These are phyloP conservation scores for Capitella teleta DNA, from an alignment of 1,140 invertebrate species.

Conservation along the genomic window DNA sequence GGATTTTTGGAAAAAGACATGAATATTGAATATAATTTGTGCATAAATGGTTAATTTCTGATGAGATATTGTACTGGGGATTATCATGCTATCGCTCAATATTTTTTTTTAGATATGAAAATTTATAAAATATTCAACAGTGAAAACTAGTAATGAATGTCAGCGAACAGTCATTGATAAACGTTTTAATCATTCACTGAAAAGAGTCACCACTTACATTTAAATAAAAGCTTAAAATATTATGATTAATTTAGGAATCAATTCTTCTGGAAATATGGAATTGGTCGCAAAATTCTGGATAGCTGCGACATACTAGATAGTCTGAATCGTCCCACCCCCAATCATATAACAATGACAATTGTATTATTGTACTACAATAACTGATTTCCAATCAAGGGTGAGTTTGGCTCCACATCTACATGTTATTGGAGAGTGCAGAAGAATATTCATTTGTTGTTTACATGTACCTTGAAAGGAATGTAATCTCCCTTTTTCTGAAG, in stretches of 20 bases:
- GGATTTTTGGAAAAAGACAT: not conserved
- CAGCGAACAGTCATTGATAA: not conserved
- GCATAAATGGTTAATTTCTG: not conserved
- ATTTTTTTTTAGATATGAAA: conserved; percentile 1
- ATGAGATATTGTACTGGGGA: not conserved
- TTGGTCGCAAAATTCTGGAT: too few relatives aligned
- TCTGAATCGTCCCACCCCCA: too few relatives aligned
- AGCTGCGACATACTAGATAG: too few relatives aligned
- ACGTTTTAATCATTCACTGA: not conserved
- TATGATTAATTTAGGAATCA: not conserved
- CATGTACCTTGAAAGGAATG: conserved; percentile 39
- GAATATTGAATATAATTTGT: not conserved
- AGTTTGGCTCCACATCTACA: not conserved
- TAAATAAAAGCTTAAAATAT: not conserved
- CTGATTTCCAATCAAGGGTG: too few relatives aligned
- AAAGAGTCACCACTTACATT: not conserved
- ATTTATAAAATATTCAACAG: not conserved
- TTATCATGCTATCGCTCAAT: not conserved
- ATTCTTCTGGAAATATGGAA: not conserved
- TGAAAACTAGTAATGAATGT: not conserved
- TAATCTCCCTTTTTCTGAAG: conserved; percentile 50
- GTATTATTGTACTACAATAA: too few relatives aligned
- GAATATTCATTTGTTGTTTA: not conserved
- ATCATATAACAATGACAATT: too few relatives aligned
- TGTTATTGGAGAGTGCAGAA: not conserved